phyloP scores from a whole-genome alignment of 2,113 vertebrate genomes.

The Lagopus leucura region DNA sequence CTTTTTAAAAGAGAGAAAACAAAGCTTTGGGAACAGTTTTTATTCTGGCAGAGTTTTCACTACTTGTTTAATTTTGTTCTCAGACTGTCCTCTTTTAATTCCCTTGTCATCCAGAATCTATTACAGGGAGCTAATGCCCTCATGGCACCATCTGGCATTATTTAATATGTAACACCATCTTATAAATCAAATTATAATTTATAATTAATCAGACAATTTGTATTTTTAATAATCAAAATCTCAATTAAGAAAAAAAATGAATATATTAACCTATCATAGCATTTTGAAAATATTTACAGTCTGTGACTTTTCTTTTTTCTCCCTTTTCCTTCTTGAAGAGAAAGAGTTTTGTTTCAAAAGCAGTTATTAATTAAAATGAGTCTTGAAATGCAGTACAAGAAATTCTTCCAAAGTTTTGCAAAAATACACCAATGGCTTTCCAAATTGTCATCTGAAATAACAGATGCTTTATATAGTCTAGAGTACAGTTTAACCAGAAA shows the following conservation, averaged over 20 bases:
- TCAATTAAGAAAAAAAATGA: not conserved
- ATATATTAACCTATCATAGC: not conserved
- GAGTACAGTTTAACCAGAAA: not conserved
- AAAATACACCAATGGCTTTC: not conserved
- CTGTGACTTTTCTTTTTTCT: not conserved
- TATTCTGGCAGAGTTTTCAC: conserved; percentile 21
- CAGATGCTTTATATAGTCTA: not conserved
- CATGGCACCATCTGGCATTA: conserved; percentile 72
- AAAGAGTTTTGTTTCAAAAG: not conserved
- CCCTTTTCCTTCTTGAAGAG: not conserved
- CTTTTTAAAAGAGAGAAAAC: not conserved
- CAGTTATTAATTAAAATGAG: not conserved
- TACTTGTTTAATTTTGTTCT: conserved; percentile 48
- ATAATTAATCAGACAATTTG: conserved; percentile 69
- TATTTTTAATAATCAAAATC: conserved; percentile 71
- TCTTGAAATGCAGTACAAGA: not conserved
- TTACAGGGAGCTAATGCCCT: conserved; percentile 61
- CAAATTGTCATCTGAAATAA: not conserved
- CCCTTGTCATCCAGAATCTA: conserved; percentile 62
- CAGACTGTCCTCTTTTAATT: conserved; percentile 44
- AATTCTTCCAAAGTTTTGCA: not conserved
- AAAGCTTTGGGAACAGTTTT: conserved; percentile 3
- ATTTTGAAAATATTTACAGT: not conserved
- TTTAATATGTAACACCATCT: conserved; percentile 63
- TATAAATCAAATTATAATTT: conserved; percentile 72